Evolutionary conservation across 2,797 vertebrate species (phyloP), one percentile per base, ranked within the genome.

Genomic region (Chanos chanos): DNA sequence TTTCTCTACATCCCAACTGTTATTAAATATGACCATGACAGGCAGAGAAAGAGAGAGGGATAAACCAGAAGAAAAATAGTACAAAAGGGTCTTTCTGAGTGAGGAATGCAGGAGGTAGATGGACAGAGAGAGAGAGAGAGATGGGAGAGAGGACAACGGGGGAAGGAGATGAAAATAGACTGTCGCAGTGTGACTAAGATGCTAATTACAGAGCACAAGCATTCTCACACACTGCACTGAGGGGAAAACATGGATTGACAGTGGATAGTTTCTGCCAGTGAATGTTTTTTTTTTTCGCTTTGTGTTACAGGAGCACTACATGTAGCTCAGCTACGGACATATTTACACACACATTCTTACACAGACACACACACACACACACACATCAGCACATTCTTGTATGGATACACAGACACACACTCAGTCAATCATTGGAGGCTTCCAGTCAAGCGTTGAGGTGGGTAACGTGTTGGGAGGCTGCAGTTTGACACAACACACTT

Each of bases 171-270:
- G 61, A 74, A 85, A 87, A 83, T 84, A 86, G 85, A 78, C 67
- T 72, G 77, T 79, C 16, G 71, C 83, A 80, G 76, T 71, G 78
- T 87, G 84, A 87, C 84, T 88, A 85, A 87, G 77, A 78, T 71
- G 77, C 75, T 87, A 84, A 87, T 86, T 87, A 79, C 77, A 85
- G 80, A 79, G 80, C 75, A 75, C 79, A 77, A 72, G 54, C 64
- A 60, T 83, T 73, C 71, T 78, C 71, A 71, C 70, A 72, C 45
- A 10, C 61, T 53, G 40, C 12, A 50, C 47, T 57, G 49, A 75
- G 34, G 9, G 19, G 15, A 10, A 44, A 56, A 28, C 5, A 40
- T 40, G 19, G 10, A 37, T 18, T 56, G 53, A 47, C 34, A 41
- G 55, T 36, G 45, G 39, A 43, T 53, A 28, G 34, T 16, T 18